Evolutionary conservation across 2,888 invertebrate genomes (phyloP), one percentile per base, ranked within the genome.

Genomic region (Galerucella nymphaeae): DNA sequence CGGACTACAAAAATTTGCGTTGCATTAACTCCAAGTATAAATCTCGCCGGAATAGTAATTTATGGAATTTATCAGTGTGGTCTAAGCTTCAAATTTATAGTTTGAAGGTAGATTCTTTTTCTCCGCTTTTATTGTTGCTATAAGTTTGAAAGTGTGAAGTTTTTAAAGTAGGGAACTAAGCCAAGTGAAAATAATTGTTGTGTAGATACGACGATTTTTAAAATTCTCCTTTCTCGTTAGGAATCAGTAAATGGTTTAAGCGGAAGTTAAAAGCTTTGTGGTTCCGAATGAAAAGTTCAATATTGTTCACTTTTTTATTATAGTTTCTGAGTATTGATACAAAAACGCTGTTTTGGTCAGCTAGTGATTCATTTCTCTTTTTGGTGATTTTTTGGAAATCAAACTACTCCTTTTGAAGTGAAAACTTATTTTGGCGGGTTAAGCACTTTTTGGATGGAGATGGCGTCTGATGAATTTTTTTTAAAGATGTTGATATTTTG

Each of bases 181-280:
- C 50, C 13, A 2, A n/a, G n/a, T 16, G 14, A 50, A 50, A 16
- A 50, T 50, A 50, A 50, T 50, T 16, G 50, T 50, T 50, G n/a
- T 50, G 50, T 13, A 5, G 14, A 16, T 50, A 9, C 8, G n/a
- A 41, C 2, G 41, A n/a, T n/a, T 61, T 61, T 38, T 61, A 14
- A 61, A 61, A 38, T 61, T n/a, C 61, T 30, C 30, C 41, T 41
- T 61, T n/a, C 61, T 30, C 30, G 61, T 61, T 9, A 38, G 2
- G 11, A 45, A 45, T 45, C 45, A 45, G 5, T 45, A 45, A 45
- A 50, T 50, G 16, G 14, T 50, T 9, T 9, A 16, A 50, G 16
- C 50, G 50, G 50, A 16, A 50, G 14, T n/a, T 16, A 16, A 50
- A 45, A 45, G 14, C 14, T 50, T 50, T 9, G 9, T 50, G 6